These are phyloP conservation scores for Phallusia fumigata DNA, from an alignment of 23 tunicate species.

Conservation along the genomic window DNA sequence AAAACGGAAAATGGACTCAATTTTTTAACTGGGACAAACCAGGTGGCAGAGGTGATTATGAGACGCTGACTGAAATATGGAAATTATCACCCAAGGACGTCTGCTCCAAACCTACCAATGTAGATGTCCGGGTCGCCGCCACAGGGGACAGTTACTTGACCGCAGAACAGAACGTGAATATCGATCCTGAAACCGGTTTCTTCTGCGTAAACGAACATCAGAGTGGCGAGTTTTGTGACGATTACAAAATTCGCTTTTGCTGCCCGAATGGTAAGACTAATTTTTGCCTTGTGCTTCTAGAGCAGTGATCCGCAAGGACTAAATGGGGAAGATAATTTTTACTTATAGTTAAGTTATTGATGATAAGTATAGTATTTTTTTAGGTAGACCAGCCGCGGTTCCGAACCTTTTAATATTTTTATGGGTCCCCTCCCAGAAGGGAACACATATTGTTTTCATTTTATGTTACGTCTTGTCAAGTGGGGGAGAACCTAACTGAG, in stretches of 20 bases:
- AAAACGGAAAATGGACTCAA: slow-evolving; percentile 18
- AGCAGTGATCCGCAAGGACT: no score
- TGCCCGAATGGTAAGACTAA: not conserved
- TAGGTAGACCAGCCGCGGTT: no score
- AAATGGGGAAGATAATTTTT: no score
- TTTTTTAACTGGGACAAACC: slow-evolving; percentile 16
- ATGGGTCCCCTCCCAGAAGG: no score
- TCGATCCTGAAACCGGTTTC: not conserved
- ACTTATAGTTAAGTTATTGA: no score
- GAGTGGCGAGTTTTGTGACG: not conserved
- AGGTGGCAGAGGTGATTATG: slow-evolving; percentile 17
- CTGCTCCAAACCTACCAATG: not conserved
- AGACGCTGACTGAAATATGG: not conserved
- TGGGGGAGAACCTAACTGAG: no score
- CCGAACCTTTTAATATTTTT: no score
- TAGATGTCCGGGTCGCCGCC: not conserved
- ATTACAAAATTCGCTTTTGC: not conserved
- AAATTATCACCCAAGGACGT: not conserved
- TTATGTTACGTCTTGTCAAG: no score
- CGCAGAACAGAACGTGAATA: not conserved
- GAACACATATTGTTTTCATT: no score
- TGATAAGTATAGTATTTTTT: no score
- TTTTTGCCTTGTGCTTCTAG: no score
- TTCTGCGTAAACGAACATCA: not conserved
- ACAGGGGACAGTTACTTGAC: slow-evolving; percentile 13